Evolutionary conservation across 2,113 vertebrate species (phyloP), one percentile per base, ranked within the genome.

Genomic region (Protomyctophum bolini): DNA sequence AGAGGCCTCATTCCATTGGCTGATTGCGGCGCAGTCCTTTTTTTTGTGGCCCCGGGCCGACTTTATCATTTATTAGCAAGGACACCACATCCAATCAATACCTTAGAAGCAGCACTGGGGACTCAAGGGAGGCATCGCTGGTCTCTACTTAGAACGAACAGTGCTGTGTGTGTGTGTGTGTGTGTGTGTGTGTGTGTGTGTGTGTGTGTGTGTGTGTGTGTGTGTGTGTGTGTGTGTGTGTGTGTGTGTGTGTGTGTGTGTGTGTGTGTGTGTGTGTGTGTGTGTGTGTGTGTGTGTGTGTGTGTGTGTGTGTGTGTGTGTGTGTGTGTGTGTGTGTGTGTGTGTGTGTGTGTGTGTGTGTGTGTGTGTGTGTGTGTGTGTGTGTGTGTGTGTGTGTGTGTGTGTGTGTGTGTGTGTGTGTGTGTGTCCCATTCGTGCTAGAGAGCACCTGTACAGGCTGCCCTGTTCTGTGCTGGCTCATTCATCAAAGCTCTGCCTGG

Each of bases 21-120:
- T 75, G 83, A 89, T 85, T 84, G 73, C 63, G 49, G 80, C 78
- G 75, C 83, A 83, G 75, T 79, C 72, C 72, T 66, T 79, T 76
- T 83, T 73, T 76, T 83, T 73, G n/a, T 87, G 86, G 84, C 83
- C 73, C 63, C 7, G 14, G 45, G 76, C 76, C 57, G 6, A 68
- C 80, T 84, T 77, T 70, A 76, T 83, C 75, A 63, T 87, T 75
- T 87, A 86, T 88, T 86, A 83, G 84, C 50, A 6, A 72, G 75
- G 76, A 73, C 72, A 64, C 4, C 14, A 82, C 72, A 71, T 75
- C 57, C 63, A 83, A 82, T 86, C 81, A 80, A 85, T 79, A 87
- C 75, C 66, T 75, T 77, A 54, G 64, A 12, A 45, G 29, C 61
- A 48, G 41, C 65, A 28, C 47, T 63, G 79, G 83, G 63, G 47